Percentiles rank a stretch among this genome's conserved stretches.
Conservation (phyloP, 2,888 invertebrate genomes). For the Argyresthia goedartella region DNA sequence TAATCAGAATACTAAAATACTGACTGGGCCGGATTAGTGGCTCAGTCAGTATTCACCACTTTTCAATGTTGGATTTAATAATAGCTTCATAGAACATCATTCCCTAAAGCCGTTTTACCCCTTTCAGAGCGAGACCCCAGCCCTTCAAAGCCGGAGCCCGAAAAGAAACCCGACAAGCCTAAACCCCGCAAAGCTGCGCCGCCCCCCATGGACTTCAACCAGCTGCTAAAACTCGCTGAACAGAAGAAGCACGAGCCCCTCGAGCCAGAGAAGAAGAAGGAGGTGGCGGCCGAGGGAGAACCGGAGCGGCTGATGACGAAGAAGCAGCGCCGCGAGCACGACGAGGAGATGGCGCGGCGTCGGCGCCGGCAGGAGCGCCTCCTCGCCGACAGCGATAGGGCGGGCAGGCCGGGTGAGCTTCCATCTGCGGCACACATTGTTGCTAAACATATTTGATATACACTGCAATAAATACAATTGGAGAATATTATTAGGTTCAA, state of each 20-base stretch:
- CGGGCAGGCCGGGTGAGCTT: conserved; percentile 34
- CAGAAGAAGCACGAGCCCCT: conserved; percentile 87
- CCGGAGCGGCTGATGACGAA: conserved; percentile 84
- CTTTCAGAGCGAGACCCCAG: conserved; percentile 24
- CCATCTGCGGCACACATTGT: neutral
- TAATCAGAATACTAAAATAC: too few species aligned
- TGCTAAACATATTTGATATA: neutral
- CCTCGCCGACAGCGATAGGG: conserved; percentile 41
- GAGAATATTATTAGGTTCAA: too few species aligned
- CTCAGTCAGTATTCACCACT: too few species aligned
- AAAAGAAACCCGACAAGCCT: conserved; percentile 59
- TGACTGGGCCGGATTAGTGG: too few species aligned
- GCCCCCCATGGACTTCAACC: conserved; percentile 83
- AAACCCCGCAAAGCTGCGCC: conserved; percentile 75
- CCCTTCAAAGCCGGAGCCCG: conserved; percentile 29
- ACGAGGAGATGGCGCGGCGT: conserved; percentile 78
- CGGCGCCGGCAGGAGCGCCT: conserved; percentile 51
- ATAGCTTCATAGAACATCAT: too few species aligned
- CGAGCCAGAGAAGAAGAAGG: conserved; percentile 36
- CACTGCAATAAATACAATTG: neutral
- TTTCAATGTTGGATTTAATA: too few species aligned
- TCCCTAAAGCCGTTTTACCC: too few species aligned
- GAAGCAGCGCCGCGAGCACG: conserved; percentile 81
- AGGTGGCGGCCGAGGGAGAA: conserved; percentile 74
- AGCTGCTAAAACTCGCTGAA: conserved; percentile 84